These are phyloP conservation scores for Fragum fragum DNA, from an alignment of 2,888 invertebrate genomes.

Conservation along the genomic window DNA sequence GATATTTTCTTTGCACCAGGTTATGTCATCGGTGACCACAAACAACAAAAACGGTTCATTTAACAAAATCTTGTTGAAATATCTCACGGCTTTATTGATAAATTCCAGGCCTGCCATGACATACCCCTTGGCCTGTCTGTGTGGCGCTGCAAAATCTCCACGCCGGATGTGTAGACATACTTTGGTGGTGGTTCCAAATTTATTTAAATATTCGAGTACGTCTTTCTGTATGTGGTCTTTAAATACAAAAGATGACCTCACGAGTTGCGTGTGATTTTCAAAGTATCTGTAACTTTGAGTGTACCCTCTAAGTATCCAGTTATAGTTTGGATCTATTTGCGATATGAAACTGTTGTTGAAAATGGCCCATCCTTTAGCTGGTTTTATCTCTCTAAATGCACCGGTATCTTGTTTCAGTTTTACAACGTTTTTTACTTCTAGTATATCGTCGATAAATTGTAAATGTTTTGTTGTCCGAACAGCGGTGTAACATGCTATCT, in stretches of 20 bases:
- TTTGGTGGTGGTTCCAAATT: neutral
- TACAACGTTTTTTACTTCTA: neutral
- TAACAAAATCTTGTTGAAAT: neutral
- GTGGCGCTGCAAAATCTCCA: neutral
- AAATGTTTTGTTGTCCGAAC: neutral
- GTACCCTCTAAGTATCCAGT: constrained; percentile 8
- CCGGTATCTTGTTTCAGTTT: neutral
- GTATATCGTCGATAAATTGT: neutral
- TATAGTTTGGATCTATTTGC: neutral
- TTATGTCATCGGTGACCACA: neutral
- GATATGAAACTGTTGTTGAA: neutral
- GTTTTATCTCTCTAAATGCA: neutral
- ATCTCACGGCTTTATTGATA: neutral
- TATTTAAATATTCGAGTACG: neutral
- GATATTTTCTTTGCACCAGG: constrained; percentile 11
- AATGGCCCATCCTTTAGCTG: neutral
- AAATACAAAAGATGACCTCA: neutral
- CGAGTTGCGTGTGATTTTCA: neutral
- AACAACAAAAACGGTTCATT: neutral
- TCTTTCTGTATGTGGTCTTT: neutral
- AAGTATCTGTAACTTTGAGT: neutral
- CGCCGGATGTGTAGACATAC: constrained; percentile 5
- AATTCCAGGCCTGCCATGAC: neutral
- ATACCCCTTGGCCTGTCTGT: neutral
- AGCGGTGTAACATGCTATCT: neutral